These are phyloP conservation scores for Steatornis caripensis DNA, from an alignment of 2,113 vertebrate species.

Conservation along the genomic window DNA sequence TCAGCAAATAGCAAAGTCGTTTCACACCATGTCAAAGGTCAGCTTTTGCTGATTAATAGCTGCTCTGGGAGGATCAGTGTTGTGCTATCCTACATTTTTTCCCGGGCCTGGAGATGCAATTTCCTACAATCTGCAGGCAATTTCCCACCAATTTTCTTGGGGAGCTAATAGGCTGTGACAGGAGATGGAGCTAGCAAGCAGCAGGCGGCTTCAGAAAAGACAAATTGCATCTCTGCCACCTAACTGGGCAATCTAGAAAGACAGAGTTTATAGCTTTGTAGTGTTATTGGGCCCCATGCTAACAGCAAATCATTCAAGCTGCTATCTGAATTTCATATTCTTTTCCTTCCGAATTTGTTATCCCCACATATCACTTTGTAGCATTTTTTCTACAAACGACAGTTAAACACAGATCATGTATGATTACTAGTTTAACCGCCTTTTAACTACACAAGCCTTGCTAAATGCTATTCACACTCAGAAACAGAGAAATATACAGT, in stretches of 20 bases:
- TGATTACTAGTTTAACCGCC: constrained; percentile 60
- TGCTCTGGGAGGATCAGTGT: constrained; percentile 79
- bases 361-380: constrained; percentile 61
- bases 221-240: constrained; percentile 82
- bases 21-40: constrained; percentile 77
- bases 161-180: constrained; percentile 86
- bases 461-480: constrained; percentile 46
- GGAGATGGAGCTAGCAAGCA: constrained; percentile 80
- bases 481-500: constrained; percentile 32
- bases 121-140: constrained; percentile 86
- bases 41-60: constrained; percentile 81
- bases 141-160: constrained; percentile 85
- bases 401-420: constrained; percentile 41
- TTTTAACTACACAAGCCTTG: constrained; percentile 53
- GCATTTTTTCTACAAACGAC: constrained; percentile 32
- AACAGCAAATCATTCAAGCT: constrained; percentile 77
- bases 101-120: constrained; percentile 80
- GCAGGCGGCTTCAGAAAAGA: constrained; percentile 80
- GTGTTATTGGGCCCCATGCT: constrained; percentile 76
- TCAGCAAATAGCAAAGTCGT: constrained; percentile 77
- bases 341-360: constrained; percentile 71
- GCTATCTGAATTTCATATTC: constrained; percentile 74
- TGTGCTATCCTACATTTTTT: constrained; percentile 81
- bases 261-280: constrained; percentile 80
- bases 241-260: constrained; percentile 80